These are phyloP conservation scores for Melanotaenia duboulayi DNA, from an alignment of 2,113 vertebrate genomes.

Conservation along the genomic window DNA sequence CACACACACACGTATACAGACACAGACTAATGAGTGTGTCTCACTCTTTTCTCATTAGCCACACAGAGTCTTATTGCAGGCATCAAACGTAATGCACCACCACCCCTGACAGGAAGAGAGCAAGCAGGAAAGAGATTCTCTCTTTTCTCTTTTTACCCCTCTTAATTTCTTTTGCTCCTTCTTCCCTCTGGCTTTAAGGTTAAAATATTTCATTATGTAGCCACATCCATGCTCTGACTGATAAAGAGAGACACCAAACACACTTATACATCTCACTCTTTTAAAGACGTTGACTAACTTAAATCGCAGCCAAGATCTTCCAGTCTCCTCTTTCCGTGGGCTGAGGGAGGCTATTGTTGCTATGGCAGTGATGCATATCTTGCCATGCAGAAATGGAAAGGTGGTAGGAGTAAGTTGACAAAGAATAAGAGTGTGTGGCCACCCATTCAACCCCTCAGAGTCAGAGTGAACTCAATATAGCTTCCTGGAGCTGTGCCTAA, in stretches of 20 bases:
- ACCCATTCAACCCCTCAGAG: slow-evolving; percentile 46
- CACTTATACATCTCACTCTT: slow-evolving; percentile 17
- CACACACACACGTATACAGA: slow-evolving; percentile 38
- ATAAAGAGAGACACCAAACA: slow-evolving; percentile 8
- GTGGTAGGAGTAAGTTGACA: slow-evolving; percentile 57
- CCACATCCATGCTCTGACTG: slow-evolving; percentile 45
- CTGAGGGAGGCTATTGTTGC: slow-evolving; percentile 63
- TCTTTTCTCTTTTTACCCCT: background rate
- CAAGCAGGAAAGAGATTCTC: slow-evolving; percentile 44
- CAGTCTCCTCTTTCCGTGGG: slow-evolving; percentile 44
- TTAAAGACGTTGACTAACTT: slow-evolving; percentile 55
- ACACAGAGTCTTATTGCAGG: slow-evolving; percentile 74
- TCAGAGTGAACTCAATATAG: slow-evolving; percentile 23
- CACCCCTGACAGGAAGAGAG: slow-evolving; percentile 65
- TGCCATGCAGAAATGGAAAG: slow-evolving; percentile 44
- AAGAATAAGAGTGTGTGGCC: slow-evolving; percentile 43
- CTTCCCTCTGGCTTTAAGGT: slow-evolving; percentile 54
- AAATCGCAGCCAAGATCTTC: slow-evolving; percentile 42
- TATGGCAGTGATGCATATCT: slow-evolving; percentile 67
- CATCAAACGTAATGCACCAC: slow-evolving; percentile 76
- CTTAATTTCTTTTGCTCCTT: slow-evolving; percentile 9
- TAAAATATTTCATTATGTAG: slow-evolving; percentile 66
- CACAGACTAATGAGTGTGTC: slow-evolving; percentile 78
- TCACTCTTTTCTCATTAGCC: slow-evolving; percentile 80
- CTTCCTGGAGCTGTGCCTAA: slow-evolving; percentile 8